These are phyloP conservation scores for Morpho deidamia DNA, from an alignment of 2,888 invertebrate species.

Conservation along the genomic window DNA sequence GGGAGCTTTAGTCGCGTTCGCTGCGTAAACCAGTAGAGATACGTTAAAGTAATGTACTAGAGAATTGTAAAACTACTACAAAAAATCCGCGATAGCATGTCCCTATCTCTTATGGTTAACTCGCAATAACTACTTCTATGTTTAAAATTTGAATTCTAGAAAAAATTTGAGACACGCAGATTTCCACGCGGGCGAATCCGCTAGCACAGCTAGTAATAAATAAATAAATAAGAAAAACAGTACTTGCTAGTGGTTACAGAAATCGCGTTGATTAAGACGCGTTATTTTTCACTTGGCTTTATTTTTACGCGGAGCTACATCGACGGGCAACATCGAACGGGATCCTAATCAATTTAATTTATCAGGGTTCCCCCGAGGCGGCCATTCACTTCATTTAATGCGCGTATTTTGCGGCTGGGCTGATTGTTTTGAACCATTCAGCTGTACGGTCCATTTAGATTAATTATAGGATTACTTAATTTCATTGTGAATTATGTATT, in stretches of 20 bases:
- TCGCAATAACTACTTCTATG: too few relatives aligned
- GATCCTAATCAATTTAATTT: slow-evolving; percentile 79
- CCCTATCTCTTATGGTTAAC: too few relatives aligned
- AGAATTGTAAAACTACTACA: too few relatives aligned
- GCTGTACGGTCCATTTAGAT: slow-evolving; percentile 78
- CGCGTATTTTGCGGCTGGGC: slow-evolving; percentile 77
- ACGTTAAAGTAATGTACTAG: too few relatives aligned
- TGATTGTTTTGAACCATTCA: slow-evolving; percentile 79
- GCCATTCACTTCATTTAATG: slow-evolving; percentile 79
- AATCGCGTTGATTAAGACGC: slow-evolving; percentile 44
- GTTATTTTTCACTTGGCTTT: slow-evolving; percentile 70
- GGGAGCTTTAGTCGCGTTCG: too few relatives aligned
- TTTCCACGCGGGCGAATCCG: too few relatives aligned
- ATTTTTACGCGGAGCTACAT: slow-evolving; percentile 68
- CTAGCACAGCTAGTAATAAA: too few relatives aligned
- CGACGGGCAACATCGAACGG: slow-evolving; percentile 67
- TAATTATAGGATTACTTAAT: slow-evolving; percentile 79
- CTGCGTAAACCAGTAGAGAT: too few relatives aligned
- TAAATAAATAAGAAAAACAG: slow-evolving; percentile 5
- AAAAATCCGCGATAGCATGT: too few relatives aligned
- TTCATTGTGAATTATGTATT: slow-evolving; percentile 62
- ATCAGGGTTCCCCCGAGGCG: slow-evolving; percentile 76
- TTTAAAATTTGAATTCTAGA: too few relatives aligned
- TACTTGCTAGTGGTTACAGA: slow-evolving; percentile 29
- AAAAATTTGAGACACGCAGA: too few relatives aligned